These are phyloP conservation scores for Meandrusa payeni DNA, from an alignment of 2,888 invertebrate genomes.

Conservation along the genomic window DNA sequence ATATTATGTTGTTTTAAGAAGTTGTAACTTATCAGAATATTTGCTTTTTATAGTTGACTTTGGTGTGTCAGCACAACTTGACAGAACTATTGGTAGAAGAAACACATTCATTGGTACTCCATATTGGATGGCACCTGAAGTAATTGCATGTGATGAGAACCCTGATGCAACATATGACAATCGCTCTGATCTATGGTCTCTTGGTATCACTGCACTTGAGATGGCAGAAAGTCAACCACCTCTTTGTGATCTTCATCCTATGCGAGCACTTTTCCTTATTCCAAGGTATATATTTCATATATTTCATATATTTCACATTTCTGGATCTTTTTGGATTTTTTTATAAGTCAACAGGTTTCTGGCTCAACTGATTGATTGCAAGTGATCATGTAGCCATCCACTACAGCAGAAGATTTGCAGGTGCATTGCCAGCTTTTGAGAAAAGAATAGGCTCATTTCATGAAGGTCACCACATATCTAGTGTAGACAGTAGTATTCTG, in stretches of 20 bases:
- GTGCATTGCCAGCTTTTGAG: too few relatives aligned
- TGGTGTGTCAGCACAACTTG: slow-evolving; percentile 99
- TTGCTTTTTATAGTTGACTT: slow-evolving; percentile 90
- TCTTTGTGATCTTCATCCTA: slow-evolving; percentile 99
- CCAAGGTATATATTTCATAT: slow-evolving; percentile 78
- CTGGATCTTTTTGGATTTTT: neutral
- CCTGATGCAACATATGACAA: slow-evolving; percentile 99
- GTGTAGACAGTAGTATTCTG: too few relatives aligned
- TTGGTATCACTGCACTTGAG: slow-evolving; percentile 98
- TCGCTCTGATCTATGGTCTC: slow-evolving; percentile 94
- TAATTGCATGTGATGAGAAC: slow-evolving; percentile 99
- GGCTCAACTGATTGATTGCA: too few relatives aligned
- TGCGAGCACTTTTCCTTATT: slow-evolving; percentile 99
- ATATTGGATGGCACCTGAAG: slow-evolving; percentile 99
- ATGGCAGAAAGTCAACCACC: slow-evolving; percentile 99
- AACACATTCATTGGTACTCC: slow-evolving; percentile 99
- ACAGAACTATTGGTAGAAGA: slow-evolving; percentile 98
- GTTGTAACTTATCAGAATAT: slow-evolving; percentile 16
- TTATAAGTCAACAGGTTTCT: neutral
- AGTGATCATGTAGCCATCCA: too few relatives aligned
- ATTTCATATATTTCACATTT: neutral
- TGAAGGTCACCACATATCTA: too few relatives aligned
- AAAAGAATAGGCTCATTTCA: too few relatives aligned
- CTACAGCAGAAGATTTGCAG: too few relatives aligned
- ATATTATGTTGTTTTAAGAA: slow-evolving; percentile 15